These are phyloP conservation scores for Bothrops jararaca DNA, from an alignment of 2,113 vertebrate species.

Conservation along the genomic window DNA sequence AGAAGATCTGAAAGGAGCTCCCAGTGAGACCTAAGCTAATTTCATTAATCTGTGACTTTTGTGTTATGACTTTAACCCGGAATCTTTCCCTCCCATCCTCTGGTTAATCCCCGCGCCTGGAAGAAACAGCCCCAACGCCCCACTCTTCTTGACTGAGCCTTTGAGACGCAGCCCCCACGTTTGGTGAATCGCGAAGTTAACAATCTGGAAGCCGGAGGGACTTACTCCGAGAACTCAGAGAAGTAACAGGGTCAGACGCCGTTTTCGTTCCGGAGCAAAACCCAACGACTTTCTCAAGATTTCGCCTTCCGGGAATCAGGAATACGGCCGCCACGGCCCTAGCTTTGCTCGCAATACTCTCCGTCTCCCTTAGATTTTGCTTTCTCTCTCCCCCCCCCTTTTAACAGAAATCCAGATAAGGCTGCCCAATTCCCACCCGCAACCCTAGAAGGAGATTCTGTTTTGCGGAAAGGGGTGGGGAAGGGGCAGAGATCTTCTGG, in stretches of 20 bases:
- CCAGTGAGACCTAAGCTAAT: neutral
- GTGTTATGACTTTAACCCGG: neutral
- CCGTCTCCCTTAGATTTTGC: neutral
- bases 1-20: neutral
- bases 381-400: neutral
- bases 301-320: neutral
- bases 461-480: neutral
- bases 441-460: neutral
- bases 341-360: neutral
- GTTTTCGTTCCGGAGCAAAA: neutral
- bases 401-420: neutral
- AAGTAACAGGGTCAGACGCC: neutral
- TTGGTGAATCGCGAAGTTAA: neutral
- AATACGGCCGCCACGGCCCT: neutral
- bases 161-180: neutral
- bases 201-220: neutral
- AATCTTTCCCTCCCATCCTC: neutral
- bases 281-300: neutral
- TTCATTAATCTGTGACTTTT: neutral
- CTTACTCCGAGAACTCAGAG: neutral
- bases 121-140: neutral
- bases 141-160: neutral
- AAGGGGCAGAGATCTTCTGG: neutral
- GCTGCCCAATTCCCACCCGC: neutral
- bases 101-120: neutral